A percentile compares a stretch with the other conserved stretches of the same genome.
These are phyloP conservation scores for Montipora foliosa DNA, from an alignment of 64 coral and sea anemone genomes.

Conservation along the genomic window DNA sequence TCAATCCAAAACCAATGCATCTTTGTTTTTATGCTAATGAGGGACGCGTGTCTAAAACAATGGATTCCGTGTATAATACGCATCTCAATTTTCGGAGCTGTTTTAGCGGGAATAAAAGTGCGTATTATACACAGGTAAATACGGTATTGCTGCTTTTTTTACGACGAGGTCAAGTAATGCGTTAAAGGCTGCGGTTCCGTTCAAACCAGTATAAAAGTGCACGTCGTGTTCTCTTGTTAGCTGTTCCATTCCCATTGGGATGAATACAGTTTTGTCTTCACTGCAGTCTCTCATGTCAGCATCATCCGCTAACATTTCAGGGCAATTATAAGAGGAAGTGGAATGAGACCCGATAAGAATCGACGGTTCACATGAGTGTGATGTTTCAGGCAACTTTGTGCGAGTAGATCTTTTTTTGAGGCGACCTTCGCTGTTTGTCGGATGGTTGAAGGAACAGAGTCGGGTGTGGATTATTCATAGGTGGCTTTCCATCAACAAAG, in stretches of 20 bases:
- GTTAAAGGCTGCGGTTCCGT: conserved; percentile 8
- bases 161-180: conserved; percentile 28
- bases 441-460: conserved; percentile 45
- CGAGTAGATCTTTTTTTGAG: conserved; percentile 33
- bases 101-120: no score
- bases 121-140: no score
- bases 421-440: conserved; percentile 27
- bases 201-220: conserved; percentile 26
- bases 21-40: no score
- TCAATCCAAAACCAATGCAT: no score
- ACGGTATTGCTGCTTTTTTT: background rate
- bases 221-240: conserved; percentile 36
- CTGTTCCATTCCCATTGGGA: conserved; percentile 15
- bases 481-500: conserved; percentile 61
- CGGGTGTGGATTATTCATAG: conserved; percentile 28
- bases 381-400: conserved; percentile 24
- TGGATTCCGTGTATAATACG: no score
- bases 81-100: no score
- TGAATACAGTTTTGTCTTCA: conserved; percentile 10
- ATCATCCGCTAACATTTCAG: conserved; percentile 22
- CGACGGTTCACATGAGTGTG: background rate
- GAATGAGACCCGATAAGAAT: conserved; percentile 12
- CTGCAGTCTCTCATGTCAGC: background rate
- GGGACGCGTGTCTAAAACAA: no score
- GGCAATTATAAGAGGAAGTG: background rate